Evolutionary conservation across 2,113 vertebrate species (phyloP).

Genomic region (Tenrec ecaudatus): DNA sequence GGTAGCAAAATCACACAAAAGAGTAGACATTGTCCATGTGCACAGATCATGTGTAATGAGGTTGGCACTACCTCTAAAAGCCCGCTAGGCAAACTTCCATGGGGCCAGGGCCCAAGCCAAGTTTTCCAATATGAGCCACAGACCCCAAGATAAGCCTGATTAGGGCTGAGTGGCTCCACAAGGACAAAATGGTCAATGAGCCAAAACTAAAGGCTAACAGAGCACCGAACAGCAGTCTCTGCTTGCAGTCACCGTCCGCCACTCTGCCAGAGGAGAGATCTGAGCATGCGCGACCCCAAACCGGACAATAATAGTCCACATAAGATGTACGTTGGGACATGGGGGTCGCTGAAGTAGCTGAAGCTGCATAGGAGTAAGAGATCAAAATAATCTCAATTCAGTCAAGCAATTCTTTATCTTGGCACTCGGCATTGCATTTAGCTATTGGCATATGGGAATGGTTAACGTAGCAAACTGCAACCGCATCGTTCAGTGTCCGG

Average conservation of each 20-base stretch:
- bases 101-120: background rate
- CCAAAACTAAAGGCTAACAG: slow-evolving; percentile 31
- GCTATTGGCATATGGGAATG: background rate
- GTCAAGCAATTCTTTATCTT: background rate
- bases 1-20: background rate
- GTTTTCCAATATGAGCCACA: background rate
- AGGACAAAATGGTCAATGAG: background rate
- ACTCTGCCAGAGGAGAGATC: background rate
- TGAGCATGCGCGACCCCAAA: background rate
- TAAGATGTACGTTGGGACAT: background rate
- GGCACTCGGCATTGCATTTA: background rate
- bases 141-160: slow-evolving; percentile 29
- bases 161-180: slow-evolving; percentile 12
- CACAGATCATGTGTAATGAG: background rate
- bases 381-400: background rate
- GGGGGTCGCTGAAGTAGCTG: background rate
- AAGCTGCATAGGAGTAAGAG: background rate
- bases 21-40: background rate
- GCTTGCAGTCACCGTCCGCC: background rate
- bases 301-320: background rate
- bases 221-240: background rate
- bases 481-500: background rate
- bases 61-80: slow-evolving; percentile 9
- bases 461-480: background rate
- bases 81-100: slow-evolving; percentile 13